These are phyloP conservation scores for Dusona sp. DNA, from an alignment of 2,888 invertebrate species.

Conservation along the genomic window DNA sequence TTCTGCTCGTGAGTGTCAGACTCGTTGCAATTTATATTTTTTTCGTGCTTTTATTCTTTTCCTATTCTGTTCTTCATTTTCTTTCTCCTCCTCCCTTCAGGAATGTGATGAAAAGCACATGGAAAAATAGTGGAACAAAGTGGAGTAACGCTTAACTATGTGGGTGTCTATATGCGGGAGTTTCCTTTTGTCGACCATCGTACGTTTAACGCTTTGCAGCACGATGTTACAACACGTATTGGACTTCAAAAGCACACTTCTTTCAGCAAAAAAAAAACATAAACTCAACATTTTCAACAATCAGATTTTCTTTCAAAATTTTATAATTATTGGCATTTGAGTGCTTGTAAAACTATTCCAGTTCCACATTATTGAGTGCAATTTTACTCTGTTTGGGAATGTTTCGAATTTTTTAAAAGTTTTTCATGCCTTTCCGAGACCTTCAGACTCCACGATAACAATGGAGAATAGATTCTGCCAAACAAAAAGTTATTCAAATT, in stretches of 20 bases:
- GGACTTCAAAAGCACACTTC: neutral
- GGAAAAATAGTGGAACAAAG: conserved; percentile 35
- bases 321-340: neutral
- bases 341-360: neutral
- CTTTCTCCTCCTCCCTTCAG: neutral
- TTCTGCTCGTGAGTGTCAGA: neutral
- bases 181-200: conserved; percentile 14
- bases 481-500: conserved; percentile 7
- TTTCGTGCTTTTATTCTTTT: neutral
- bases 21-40: neutral
- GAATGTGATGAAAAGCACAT: conserved; percentile 18
- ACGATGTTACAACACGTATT: neutral
- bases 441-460: neutral
- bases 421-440: neutral
- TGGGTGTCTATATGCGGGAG: neutral
- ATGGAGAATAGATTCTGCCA: neutral
- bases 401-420: neutral
- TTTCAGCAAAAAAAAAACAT: neutral
- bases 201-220: conserved; percentile 24
- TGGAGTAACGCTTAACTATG: neutral
- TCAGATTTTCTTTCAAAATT: neutral
- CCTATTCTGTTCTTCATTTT: neutral
- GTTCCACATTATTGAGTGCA: neutral
- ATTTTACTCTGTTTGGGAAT: neutral
- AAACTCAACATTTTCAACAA: neutral